A percentile compares a stretch with the other conserved stretches of the same genome.
Conservation (phyloP, 2,888 invertebrate species). For the Conistra vaccinii region DNA sequence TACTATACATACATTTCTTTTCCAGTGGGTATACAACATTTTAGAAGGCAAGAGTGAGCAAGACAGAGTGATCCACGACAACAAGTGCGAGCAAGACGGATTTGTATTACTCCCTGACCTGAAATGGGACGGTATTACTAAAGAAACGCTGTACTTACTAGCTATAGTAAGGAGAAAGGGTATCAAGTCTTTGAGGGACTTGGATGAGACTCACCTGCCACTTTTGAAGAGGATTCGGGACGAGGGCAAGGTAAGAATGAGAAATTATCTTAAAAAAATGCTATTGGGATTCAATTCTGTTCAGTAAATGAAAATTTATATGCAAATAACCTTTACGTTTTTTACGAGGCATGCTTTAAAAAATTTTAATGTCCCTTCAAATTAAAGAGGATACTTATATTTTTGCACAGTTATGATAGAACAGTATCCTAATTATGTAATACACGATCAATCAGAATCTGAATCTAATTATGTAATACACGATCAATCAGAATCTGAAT, state of each 20-base stretch:
- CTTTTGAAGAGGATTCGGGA: conserved; percentile 95
- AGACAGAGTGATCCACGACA: conserved; percentile 95
- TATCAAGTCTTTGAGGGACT: conserved; percentile 96
- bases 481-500: too few species aligned
- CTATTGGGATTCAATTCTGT: too few species aligned
- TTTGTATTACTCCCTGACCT: conserved; percentile 98
- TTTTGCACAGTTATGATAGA: too few species aligned
- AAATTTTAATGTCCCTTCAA: too few species aligned
- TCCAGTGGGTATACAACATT: conserved; percentile 99
- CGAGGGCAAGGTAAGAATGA: conserved; percentile 92
- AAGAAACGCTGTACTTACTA: conserved; percentile 95
- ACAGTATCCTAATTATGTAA: too few species aligned
- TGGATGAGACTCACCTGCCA: conserved; percentile 94
- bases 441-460: too few species aligned
- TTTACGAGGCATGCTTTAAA: too few species aligned
- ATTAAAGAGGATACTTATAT: too few species aligned
- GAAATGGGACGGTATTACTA: conserved; percentile 97
- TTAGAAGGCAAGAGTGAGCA: conserved; percentile 97
- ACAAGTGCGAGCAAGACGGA: conserved; percentile 93
- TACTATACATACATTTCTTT: conserved; percentile 60
- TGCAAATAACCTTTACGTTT: too few species aligned
- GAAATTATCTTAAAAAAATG: too few species aligned
- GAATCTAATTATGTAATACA: too few species aligned
- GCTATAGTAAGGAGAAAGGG: conserved; percentile 94
- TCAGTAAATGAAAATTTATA: too few species aligned